These are phyloP conservation scores for Lethenteron reissneri DNA, from an alignment of 2,113 vertebrate species.

Conservation along the genomic window DNA sequence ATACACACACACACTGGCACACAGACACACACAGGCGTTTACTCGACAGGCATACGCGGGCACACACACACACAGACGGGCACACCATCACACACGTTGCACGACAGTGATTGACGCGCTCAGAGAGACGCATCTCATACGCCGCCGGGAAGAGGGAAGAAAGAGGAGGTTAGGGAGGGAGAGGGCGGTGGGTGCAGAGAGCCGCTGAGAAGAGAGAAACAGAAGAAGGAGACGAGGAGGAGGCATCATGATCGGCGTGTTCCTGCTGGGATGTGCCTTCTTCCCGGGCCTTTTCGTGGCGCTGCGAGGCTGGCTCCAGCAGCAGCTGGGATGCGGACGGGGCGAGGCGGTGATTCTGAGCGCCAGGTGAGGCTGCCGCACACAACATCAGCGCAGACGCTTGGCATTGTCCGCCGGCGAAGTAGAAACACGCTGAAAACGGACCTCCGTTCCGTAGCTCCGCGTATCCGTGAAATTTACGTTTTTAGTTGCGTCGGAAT, in stretches of 20 bases:
- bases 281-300: conserved; percentile 3
- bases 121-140: too few relatives aligned
- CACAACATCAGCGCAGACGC: background rate
- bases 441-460: too few relatives aligned
- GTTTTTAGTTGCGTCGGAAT: too few relatives aligned
- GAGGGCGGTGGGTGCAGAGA: background rate
- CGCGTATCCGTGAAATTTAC: too few relatives aligned
- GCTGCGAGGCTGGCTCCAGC: background rate
- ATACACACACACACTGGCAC: too few relatives aligned
- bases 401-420: too few relatives aligned
- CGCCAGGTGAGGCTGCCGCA: background rate
- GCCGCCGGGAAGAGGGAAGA: background rate
- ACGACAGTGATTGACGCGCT: too few relatives aligned
- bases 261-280: background rate
- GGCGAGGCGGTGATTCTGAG: conserved; percentile 6
- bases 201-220: background rate
- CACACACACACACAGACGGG: too few relatives aligned
- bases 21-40: too few relatives aligned
- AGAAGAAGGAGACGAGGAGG: background rate
- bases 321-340: background rate
- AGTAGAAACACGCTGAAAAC: too few relatives aligned
- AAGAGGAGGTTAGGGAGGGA: background rate
- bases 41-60: too few relatives aligned
- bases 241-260: background rate
- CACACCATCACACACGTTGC: too few relatives aligned